These are phyloP conservation scores for Takifugu flavidus DNA, from an alignment of 2,113 vertebrate species.

Conservation along the genomic window DNA sequence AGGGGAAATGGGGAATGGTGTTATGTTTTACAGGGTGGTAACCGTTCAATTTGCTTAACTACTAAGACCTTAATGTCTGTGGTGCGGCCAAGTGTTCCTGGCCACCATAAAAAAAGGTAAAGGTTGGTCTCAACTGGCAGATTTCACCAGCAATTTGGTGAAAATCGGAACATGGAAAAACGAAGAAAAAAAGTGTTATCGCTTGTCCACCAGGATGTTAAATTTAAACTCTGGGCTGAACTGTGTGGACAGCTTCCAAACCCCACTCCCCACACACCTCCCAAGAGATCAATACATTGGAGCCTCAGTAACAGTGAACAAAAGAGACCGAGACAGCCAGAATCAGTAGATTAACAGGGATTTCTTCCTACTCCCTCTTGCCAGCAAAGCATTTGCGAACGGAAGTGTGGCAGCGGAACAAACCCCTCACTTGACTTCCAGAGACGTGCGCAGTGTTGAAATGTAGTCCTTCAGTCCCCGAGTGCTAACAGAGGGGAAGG, in stretches of 20 bases:
- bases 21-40: too few species aligned
- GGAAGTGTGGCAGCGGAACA: slow-evolving; percentile 77
- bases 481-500: slow-evolving; percentile 46
- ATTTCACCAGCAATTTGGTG: not conserved
- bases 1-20: too few species aligned
- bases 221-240: not conserved
- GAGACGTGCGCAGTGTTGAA: slow-evolving; percentile 74
- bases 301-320: slow-evolving; percentile 61
- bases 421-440: slow-evolving; percentile 73
- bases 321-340: slow-evolving; percentile 59
- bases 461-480: slow-evolving; percentile 70
- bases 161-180: not conserved
- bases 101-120: too few species aligned
- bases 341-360: slow-evolving; percentile 73
- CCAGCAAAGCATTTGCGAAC: slow-evolving; percentile 63
- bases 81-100: too few species aligned
- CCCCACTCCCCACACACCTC: slow-evolving; percentile 4
- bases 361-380: slow-evolving; percentile 61
- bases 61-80: too few species aligned
- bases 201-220: not conserved
- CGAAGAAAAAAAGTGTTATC: too few species aligned
- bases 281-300: slow-evolving; percentile 35
- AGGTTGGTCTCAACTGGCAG: not conserved
- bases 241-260: not conserved
- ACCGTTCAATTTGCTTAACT: too few species aligned